phyloP scores from a whole-genome alignment of 2,888 invertebrate species.

The Melikaiella ostensackeni region DNA sequence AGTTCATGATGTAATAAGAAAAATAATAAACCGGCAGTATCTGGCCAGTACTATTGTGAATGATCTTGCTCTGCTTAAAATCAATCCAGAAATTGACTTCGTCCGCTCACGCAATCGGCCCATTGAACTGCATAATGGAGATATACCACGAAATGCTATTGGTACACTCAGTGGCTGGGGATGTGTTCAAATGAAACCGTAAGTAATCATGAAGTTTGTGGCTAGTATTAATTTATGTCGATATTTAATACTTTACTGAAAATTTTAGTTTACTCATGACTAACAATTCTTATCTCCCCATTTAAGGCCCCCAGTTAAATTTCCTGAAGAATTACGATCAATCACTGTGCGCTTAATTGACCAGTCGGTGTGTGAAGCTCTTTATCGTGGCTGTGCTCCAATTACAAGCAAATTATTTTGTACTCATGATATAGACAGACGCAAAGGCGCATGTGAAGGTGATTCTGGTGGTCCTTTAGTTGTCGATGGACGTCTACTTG shows the following conservation, averaged over 20 bases:
- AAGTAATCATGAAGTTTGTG: too few relatives aligned
- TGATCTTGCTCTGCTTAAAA: background rate
- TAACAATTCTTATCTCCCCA: background rate
- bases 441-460: background rate
- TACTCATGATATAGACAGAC: background rate
- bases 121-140: background rate
- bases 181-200: too few relatives aligned
- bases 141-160: background rate
- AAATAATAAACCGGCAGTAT: background rate
- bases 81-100: background rate
- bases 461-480: background rate
- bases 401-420: background rate
- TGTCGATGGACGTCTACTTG: too few relatives aligned
- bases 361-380: background rate
- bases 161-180: too few relatives aligned
- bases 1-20: background rate
- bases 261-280: background rate
- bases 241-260: too few relatives aligned
- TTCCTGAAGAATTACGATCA: background rate
- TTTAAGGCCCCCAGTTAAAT: background rate
- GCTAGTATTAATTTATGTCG: too few relatives aligned
- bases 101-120: background rate
- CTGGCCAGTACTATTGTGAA: rapidly evolving
- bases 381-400: background rate
- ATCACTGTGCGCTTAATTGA: background rate